Percentiles rank a stretch among this genome's conserved stretches.
Evolutionary conservation across 2,797 vertebrate species (phyloP).

Genomic region (Sebastes ruberrimus): DNA sequence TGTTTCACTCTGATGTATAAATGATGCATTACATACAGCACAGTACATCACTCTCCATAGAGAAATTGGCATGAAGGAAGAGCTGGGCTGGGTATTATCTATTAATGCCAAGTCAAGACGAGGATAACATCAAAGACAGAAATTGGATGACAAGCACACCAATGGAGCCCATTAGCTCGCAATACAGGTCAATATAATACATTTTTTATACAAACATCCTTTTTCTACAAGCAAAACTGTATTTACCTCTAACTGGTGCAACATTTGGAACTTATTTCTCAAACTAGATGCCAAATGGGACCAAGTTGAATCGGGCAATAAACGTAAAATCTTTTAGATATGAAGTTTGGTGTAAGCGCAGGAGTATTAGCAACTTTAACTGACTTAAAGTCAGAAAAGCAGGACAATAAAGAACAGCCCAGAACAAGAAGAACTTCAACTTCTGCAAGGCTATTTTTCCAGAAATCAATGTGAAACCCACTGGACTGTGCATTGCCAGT

Average conservation of each 20-base stretch:
- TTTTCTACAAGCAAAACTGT: background rate
- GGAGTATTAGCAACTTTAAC: background rate
- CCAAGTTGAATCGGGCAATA: background rate
- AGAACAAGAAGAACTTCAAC: constrained; percentile 31
- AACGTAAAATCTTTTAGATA: background rate
- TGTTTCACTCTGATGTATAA: background rate
- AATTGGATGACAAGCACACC: background rate
- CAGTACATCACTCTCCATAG: background rate
- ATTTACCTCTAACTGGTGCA: background rate
- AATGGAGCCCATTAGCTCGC: background rate
- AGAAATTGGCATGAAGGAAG: background rate
- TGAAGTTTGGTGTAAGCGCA: background rate
- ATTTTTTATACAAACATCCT: background rate
- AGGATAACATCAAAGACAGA: constrained; percentile 23
- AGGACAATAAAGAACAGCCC: constrained; percentile 38
- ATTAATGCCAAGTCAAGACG: constrained; percentile 13
- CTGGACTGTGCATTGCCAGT: constrained; percentile 36
- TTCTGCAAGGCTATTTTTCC: constrained; percentile 19
- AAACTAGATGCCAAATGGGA: constrained; percentile 6
- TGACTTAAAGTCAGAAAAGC: constrained; percentile 14
- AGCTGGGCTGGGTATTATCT: constrained; percentile 6
- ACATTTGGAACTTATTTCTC: background rate
- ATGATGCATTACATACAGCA: background rate
- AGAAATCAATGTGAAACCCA: constrained; percentile 59
- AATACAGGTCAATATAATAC: background rate